Percentiles rank a stretch among this genome's conserved stretches.
These are phyloP conservation scores for Sakesphorus luctuosus DNA, from an alignment of 2,113 vertebrate genomes.

Conservation along the genomic window DNA sequence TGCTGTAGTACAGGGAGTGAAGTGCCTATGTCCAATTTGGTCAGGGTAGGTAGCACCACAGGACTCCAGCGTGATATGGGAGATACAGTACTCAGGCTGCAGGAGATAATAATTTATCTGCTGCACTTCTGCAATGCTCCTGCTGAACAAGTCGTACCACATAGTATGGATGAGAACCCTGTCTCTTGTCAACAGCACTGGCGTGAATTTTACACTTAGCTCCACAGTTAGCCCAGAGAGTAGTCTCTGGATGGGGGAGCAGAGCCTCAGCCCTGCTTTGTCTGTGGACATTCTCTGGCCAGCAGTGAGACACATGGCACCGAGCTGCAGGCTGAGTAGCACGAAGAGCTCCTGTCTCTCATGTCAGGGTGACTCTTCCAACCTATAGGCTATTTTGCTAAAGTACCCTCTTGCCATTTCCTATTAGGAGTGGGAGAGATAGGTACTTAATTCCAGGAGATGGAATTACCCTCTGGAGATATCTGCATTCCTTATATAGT, in stretches of 20 bases:
- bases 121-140: background rate
- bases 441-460: conserved; percentile 8
- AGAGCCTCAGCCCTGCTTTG: background rate
- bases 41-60: background rate
- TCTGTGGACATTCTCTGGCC: background rate
- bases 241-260: background rate
- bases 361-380: background rate
- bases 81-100: background rate
- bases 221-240: background rate
- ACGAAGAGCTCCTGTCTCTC: background rate
- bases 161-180: background rate
- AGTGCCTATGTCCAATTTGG: background rate
- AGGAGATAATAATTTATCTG: background rate
- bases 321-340: background rate
- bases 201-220: background rate
- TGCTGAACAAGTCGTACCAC: background rate
- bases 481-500: background rate
- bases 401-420: background rate
- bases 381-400: background rate
- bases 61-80: accelerated
- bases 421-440: background rate
- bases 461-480: background rate
- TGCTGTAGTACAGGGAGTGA: background rate
- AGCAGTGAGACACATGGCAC: background rate
- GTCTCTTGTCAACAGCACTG: background rate